Evolutionary conservation across 2,888 invertebrate genomes (phyloP).

Genomic region (Andrena hattorfiana): DNA sequence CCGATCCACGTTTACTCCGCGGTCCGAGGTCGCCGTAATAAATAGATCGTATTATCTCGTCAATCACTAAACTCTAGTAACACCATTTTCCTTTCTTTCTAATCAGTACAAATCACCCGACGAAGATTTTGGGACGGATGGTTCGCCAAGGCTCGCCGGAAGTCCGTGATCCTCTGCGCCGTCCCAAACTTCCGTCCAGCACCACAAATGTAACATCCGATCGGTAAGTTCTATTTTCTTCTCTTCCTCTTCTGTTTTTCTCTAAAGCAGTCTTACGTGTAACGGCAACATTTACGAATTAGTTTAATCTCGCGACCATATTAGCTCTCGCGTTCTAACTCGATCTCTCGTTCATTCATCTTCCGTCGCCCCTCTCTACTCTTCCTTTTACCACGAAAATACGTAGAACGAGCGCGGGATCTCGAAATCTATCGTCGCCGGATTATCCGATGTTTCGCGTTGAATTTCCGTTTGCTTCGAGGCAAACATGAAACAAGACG

Average conservation of each 20-base stretch:
- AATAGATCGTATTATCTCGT: constrained; percentile 77
- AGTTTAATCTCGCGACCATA: constrained; percentile 51
- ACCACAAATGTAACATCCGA: constrained; percentile 69
- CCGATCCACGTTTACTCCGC: constrained; percentile 71
- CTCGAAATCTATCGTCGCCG: constrained; percentile 47
- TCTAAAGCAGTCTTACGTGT: constrained; percentile 81
- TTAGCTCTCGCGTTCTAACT: constrained; percentile 20
- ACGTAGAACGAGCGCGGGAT: constrained; percentile 29
- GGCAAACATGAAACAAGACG: not conserved
- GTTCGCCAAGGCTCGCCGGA: not conserved
- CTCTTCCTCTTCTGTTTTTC: constrained; percentile 51
- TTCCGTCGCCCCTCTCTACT: constrained; percentile 4
- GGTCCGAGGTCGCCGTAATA: constrained; percentile 75
- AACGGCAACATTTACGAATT: constrained; percentile 75
- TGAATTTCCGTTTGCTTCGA: not conserved
- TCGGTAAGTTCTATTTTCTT: constrained; percentile 61
- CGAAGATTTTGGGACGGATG: constrained; percentile 48
- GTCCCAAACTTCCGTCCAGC: constrained; percentile 70
- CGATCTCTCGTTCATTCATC: constrained; percentile 7
- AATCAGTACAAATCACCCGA: constrained; percentile 78
- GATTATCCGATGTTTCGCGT: not conserved
- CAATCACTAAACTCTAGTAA: constrained; percentile 76
- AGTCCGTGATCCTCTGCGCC: constrained; percentile 17
- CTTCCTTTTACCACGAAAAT: constrained; percentile 15
- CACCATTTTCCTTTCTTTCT: constrained; percentile 74